These are phyloP conservation scores for Xiphophorus couchianus DNA, from an alignment of 2,113 vertebrate species.

Conservation along the genomic window DNA sequence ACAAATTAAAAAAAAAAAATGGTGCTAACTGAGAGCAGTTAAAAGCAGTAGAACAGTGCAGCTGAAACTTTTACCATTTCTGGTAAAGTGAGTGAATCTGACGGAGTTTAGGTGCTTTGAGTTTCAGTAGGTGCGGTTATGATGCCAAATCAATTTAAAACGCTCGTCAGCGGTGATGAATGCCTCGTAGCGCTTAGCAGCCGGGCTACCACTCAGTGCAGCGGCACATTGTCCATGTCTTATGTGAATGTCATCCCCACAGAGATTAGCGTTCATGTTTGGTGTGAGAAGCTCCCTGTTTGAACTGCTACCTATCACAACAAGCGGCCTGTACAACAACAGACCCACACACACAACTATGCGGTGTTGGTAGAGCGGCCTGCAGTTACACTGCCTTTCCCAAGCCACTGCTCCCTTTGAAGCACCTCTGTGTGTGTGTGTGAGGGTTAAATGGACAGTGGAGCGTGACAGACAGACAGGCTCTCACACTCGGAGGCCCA, in stretches of 20 bases:
- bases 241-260: conserved; percentile 71
- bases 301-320: conserved; percentile 77
- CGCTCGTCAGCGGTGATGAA: background rate
- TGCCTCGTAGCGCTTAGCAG: conserved; percentile 7
- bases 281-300: conserved; percentile 73
- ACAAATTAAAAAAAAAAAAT: no score
- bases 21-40: background rate
- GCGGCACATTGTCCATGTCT: conserved; percentile 51
- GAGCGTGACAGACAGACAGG: conserved; percentile 81
- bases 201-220: conserved; percentile 71
- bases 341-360: conserved; percentile 78
- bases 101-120: background rate
- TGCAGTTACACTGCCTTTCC: conserved; percentile 78
- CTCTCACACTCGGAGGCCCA: conserved; percentile 74
- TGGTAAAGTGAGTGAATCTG: background rate
- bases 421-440: conserved; percentile 67
- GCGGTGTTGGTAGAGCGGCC: conserved; percentile 78
- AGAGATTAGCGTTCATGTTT: conserved; percentile 70
- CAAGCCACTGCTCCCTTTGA: conserved; percentile 79
- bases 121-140: background rate
- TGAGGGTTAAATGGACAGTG: conserved; percentile 79
- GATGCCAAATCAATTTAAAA: background rate
- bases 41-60: background rate
- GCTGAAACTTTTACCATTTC: background rate
- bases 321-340: conserved; percentile 74